Base-by-base conservation (phyloP, 2,113 vertebrate species). In the Pachypanchax playfairii region DNA sequence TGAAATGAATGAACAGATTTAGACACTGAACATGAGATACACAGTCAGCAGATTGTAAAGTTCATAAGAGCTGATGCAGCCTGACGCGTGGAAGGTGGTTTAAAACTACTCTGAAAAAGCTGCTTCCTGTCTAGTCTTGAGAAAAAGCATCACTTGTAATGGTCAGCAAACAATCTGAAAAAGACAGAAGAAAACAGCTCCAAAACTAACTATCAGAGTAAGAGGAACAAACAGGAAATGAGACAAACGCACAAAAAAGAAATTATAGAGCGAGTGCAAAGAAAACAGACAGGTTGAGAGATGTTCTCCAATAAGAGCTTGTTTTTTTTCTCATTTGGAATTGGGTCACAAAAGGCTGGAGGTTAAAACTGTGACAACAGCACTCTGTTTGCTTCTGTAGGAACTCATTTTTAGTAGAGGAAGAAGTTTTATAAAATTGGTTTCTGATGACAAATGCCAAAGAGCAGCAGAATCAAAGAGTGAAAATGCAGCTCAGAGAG, bases 281-380 rank as follows among this genome's bases (percentile, higher is more conserved):
- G 14, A 43, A 56, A 22, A 58, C 31, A 20, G 17, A 61, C 4
- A 44, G 54, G n/a, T n/a, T n/a, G n/a, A 42, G 58, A 51, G 39
- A 60, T 21, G n/a, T 55, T 20, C 51, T 49, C 22, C 41, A 74
- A 73, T 84, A 73, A 80, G 35, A 61, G 33, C 18, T 8, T 39
- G 9, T 22, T 65, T 71, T 2, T 68, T 63, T 70, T 77, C 65
- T 60, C 52, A 49, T 53, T 29, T 74, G 51, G 82, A 91, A 87
- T 63, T 90, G 80, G 87, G 88, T 87, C 88, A 80, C 54, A 62
- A 63, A 67, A 59, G 71, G 81, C 86, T 79, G 61, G 65, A 52
- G 83, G 88, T 88, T 82, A 77, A 58, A 77, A 50, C 55, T 66
- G 52, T 71, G 58, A 75, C 70, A 80, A 59, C 60, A 72, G 70